These are phyloP conservation scores for Saccostrea cuccullata DNA, from an alignment of 1,140 invertebrate species.

Conservation along the genomic window DNA sequence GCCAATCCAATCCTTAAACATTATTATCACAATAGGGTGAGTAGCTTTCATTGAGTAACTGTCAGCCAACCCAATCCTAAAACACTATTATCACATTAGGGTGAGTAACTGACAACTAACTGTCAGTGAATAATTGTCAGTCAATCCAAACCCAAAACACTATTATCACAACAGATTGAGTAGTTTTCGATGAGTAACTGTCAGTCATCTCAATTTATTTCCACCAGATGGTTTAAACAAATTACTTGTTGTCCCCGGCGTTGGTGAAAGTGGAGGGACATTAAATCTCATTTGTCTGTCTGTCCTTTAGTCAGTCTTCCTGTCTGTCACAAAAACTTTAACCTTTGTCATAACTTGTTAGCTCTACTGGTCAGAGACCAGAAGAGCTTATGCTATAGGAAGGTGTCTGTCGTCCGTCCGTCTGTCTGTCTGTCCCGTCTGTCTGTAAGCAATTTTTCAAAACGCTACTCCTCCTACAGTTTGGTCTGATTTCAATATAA, in stretches of 20 bases:
- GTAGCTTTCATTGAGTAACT: constrained; percentile 76
- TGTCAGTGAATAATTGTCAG: constrained; percentile 82
- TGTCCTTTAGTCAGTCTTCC: not conserved
- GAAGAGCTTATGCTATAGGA: no score
- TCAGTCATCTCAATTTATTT: not conserved
- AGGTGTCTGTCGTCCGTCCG: no score
- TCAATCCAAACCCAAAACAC: constrained; percentile 93
- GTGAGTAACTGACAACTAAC: constrained; percentile 79
- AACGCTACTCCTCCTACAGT: no score
- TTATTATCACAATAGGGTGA: constrained; percentile 92
- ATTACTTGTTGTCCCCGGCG: no score
- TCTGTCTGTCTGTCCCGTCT: no score
- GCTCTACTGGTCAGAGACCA: no score
- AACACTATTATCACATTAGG: constrained; percentile 94
- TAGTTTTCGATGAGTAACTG: not conserved
- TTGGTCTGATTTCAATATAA: no score
- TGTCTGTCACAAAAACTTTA: not conserved
- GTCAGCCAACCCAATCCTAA: constrained; percentile 93
- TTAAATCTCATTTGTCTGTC: no score
- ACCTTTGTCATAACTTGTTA: no score
- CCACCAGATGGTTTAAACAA: no score
- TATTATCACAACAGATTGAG: constrained; percentile 92
- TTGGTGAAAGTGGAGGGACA: no score
- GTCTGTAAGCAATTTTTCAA: no score
- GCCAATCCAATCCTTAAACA: constrained; percentile 93